Conservation (phyloP, 2,797 vertebrate species). For the Perodicticus potto region DNA sequence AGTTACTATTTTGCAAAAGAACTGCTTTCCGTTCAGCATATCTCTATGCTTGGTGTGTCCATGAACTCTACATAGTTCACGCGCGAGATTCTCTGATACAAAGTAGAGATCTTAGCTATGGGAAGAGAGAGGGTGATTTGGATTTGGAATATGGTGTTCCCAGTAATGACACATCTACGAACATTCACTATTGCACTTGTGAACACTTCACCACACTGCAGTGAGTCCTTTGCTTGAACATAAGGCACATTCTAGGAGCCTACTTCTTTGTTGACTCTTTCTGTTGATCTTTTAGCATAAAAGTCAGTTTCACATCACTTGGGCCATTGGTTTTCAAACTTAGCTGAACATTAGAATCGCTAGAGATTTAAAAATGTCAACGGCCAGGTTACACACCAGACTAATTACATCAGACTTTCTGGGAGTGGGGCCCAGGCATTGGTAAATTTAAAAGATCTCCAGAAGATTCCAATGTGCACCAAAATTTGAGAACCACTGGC, state of each 20-base stretch:
- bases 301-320: constrained; percentile 25
- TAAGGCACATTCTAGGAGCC: background rate
- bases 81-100: background rate
- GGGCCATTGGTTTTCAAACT: background rate
- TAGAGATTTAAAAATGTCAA: background rate
- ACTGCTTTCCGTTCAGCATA: constrained; percentile 18
- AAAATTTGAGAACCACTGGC: background rate
- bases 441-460: background rate
- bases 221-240: background rate
- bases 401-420: background rate
- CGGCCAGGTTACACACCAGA: background rate
- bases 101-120: background rate
- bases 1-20: constrained; percentile 55
- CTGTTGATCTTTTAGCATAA: background rate
- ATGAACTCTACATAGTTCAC: background rate
- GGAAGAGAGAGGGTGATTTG: background rate
- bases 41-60: constrained; percentile 30
- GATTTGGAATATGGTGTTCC: constrained; percentile 22
- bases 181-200: background rate
- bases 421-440: background rate
- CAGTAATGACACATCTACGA: background rate
- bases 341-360: background rate
- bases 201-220: background rate
- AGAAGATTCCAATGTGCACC: background rate
- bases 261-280: constrained; percentile 7